These are phyloP conservation scores for Micromesistius poutassou DNA, from an alignment of 2,797 vertebrate species.

Conservation along the genomic window DNA sequence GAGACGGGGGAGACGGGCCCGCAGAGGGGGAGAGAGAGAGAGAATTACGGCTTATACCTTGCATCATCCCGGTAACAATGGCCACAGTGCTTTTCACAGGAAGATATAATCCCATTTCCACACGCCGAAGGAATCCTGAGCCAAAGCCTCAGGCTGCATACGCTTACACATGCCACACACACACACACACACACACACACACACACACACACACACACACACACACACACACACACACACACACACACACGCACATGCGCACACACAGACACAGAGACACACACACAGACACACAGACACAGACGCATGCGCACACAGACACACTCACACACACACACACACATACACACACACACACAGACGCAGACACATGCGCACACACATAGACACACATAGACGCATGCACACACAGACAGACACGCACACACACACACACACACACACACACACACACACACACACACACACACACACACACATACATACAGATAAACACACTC, in stretches of 20 bases:
- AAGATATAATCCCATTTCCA: conserved; percentile 76
- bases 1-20: conserved; percentile 45
- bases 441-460: conserved; percentile 36
- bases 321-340: conserved; percentile 25
- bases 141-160: conserved; percentile 71
- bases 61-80: conserved; percentile 74
- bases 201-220: conserved; percentile 13
- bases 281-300: conserved; percentile 9
- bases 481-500: too few relatives aligned
- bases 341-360: background rate
- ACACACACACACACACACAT: conserved; percentile 1
- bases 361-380: conserved; percentile 29
- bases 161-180: conserved; percentile 64
- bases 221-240: background rate
- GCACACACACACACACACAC: conserved; percentile 52
- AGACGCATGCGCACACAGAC: conserved; percentile 32
- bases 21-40: conserved; percentile 49
- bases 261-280: conserved; percentile 8
- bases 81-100: conserved; percentile 68
- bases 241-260: background rate
- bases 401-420: conserved; percentile 35
- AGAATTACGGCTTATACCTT: conserved; percentile 70
- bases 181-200: conserved; percentile 45
- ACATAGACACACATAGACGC: conserved; percentile 24
- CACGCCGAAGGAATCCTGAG: conserved; percentile 70